Percentiles rank a stretch among this genome's conserved stretches.
Conservation (phyloP, 2,797 vertebrate species). For the Loris lydekkerianus region DNA sequence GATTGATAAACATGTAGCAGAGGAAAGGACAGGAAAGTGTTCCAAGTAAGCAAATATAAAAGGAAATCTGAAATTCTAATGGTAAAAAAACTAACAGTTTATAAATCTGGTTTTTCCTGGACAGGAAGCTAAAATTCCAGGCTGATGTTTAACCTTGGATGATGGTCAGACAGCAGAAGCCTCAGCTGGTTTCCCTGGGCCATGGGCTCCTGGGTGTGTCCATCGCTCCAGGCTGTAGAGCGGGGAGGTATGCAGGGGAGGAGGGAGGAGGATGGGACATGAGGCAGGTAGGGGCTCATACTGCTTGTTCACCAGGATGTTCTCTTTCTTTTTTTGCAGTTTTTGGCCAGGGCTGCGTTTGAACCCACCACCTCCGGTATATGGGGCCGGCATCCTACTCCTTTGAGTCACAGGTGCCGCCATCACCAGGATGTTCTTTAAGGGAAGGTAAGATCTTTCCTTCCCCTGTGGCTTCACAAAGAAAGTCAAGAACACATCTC, state of each 20-base stretch:
- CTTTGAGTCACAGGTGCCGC: too few species aligned
- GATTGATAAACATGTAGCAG: neutral
- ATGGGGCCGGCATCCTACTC: too few species aligned
- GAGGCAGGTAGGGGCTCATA: neutral
- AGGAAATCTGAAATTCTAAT: constrained; percentile 12
- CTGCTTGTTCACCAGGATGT: neutral
- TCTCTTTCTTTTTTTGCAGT: too few species aligned
- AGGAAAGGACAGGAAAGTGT: neutral
- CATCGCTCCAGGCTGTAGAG: neutral
- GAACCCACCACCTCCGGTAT: too few species aligned
- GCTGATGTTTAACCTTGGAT: neutral
- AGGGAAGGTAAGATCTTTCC: neutral
- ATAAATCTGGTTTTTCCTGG: neutral
- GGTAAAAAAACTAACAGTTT: neutral
- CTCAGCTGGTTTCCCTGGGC: neutral
- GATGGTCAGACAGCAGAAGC: neutral
- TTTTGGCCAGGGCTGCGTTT: too few species aligned
- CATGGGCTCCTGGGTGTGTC: neutral
- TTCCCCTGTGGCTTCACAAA: neutral
- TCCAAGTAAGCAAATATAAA: neutral
- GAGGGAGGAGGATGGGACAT: neutral
- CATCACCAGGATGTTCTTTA: too few species aligned
- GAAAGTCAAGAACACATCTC: neutral
- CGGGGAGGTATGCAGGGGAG: neutral
- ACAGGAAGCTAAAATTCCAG: neutral